A percentile compares a stretch with the other conserved stretches of the same genome.
phyloP scores from a whole-genome alignment of 2,113 vertebrate species.

The Herpailurus yagouaroundi region DNA sequence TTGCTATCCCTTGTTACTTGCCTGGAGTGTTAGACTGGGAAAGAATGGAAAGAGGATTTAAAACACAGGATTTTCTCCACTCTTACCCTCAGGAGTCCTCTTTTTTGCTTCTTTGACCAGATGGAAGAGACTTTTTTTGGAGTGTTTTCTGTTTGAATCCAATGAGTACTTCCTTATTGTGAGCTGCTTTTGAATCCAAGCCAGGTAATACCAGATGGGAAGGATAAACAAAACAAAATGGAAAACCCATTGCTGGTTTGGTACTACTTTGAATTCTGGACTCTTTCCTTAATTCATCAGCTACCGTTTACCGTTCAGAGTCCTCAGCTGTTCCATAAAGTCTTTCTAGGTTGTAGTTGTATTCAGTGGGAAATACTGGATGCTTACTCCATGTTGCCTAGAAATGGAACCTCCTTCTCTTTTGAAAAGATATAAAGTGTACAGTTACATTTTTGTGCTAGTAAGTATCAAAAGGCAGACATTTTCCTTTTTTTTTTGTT shows the following conservation, averaged over 20 bases:
- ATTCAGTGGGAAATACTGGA: background rate
- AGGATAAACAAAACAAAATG: background rate
- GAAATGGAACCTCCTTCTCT: background rate
- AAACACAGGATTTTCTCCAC: background rate
- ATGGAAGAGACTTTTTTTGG: background rate
- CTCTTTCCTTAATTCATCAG: background rate
- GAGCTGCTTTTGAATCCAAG: background rate
- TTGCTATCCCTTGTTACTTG: background rate
- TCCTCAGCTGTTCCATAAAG: background rate
- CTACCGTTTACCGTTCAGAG: background rate
- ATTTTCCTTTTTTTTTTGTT: background rate
- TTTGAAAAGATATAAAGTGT: background rate
- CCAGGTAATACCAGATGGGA: background rate
- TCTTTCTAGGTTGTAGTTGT: background rate
- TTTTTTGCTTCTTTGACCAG: background rate
- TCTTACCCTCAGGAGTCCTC: background rate
- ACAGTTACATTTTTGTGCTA: background rate
- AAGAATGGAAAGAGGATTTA: background rate
- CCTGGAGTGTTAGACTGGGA: background rate
- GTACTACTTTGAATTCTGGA: background rate
- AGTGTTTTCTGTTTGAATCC: background rate
- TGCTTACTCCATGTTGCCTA: background rate
- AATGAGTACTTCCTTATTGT: background rate
- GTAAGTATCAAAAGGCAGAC: background rate
- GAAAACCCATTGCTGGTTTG: background rate